Base-by-base conservation (phyloP, 2,797 vertebrate species). In the Capromys pilorides region DNA sequence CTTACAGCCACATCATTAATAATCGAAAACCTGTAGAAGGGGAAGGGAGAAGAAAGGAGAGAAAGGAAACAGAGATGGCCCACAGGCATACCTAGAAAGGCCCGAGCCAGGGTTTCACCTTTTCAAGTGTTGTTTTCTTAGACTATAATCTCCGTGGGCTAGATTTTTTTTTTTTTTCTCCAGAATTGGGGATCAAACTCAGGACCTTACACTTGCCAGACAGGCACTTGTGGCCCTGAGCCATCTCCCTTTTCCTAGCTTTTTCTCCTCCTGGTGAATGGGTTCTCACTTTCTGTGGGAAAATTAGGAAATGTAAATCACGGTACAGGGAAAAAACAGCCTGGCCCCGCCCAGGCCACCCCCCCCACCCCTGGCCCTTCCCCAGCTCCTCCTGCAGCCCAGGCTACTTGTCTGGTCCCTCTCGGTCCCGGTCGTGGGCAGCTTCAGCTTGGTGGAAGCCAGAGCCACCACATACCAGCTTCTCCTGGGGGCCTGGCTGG, bases 381-480 rank as follows among this genome's bases (percentile, higher is more conserved):
- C 67, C 28, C 62, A 51, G 39, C 18, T 21, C 51, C 39, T 36
- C 1, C 6, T 28, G 8, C 36, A 66, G 14, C 31, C 2, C 41
- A 1, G 5, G 5, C n/a, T 16, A 1, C 45, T 49, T 31, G 21
- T 2, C 41, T 2, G 21, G n/a, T 33, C 28, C 64, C 14, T 33
- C 66, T 2, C 2, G 36, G 36, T 13, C 78, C 39, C 21, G 0
- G 24, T 6, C 22, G 4, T 0, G 18, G 45, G 57, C 33, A 0
- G 0, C 0, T 12, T 22, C 4, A 0, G 21, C 0, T 24, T 71
- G 59, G 22, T 19, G 0, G 0, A 5, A 67, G 51, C 21, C 1
- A 6, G 3, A 1, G 1, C 36, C 11, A 1, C 12, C 6, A 0
- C 33, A 49, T 3, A 10, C 36, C 3, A 0, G 31, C 36, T 2